Conservation (phyloP, 2,113 vertebrate species). For the Plecturocebus donacophilus region DNA sequence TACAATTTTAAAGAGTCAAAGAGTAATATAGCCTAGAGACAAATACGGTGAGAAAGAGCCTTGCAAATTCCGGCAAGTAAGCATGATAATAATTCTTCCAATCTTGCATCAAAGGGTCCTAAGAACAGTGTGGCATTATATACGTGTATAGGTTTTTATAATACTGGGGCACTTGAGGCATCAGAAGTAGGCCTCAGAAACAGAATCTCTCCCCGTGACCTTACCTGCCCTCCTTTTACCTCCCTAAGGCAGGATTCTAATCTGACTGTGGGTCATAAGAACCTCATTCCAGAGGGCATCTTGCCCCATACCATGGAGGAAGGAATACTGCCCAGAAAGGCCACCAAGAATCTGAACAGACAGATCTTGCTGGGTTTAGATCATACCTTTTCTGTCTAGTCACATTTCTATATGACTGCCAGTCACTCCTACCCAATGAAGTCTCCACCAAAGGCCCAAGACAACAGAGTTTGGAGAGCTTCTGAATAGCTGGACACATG, state of each 20-base stretch:
- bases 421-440: background rate
- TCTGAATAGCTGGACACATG: background rate
- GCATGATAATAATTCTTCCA: background rate
- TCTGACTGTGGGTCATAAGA: background rate
- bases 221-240: background rate
- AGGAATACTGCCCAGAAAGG: background rate
- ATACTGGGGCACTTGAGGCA: no score
- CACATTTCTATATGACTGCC: background rate
- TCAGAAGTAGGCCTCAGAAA: no score
- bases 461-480: background rate
- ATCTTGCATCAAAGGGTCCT: background rate
- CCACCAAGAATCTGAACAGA: background rate
- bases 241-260: background rate
- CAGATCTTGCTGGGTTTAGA: background rate
- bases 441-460: background rate
- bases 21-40: background rate
- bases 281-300: background rate
- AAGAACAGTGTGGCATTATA: background rate
- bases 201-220: no score
- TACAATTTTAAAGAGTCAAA: background rate
- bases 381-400: background rate
- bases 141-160: no score
- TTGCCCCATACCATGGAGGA: background rate
- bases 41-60: background rate
- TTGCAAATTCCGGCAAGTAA: background rate